These are phyloP conservation scores for Nudaria mundana DNA, from an alignment of 2,888 invertebrate genomes.

Conservation along the genomic window DNA sequence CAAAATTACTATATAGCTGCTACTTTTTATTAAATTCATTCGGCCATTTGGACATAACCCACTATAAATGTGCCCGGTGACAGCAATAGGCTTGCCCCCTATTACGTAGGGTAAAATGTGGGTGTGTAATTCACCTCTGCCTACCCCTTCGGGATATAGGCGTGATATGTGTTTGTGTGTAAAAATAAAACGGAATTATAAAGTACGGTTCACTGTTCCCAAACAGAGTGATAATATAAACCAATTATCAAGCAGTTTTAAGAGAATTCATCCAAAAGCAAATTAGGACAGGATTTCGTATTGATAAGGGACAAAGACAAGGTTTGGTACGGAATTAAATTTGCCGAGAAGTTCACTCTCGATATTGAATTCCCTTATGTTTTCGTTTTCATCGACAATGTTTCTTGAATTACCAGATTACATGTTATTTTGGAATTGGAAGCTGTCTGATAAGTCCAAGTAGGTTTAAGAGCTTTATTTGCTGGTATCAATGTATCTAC, in stretches of 20 bases:
- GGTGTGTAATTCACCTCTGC: too few relatives aligned
- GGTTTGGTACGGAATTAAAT: conserved; percentile 26
- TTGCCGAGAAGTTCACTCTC: conserved; percentile 24
- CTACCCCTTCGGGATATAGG: too few relatives aligned
- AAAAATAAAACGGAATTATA: conserved; percentile 12
- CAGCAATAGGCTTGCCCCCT: too few relatives aligned
- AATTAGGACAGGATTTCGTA: conserved; percentile 20
- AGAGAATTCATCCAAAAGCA: conserved; percentile 19
- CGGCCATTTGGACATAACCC: too few relatives aligned
- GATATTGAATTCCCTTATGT: conserved; percentile 17
- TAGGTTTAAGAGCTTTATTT: neutral
- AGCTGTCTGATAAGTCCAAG: neutral
- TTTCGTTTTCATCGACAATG: conserved; percentile 3
- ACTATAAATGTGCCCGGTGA: too few relatives aligned
- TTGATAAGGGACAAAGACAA: conserved; percentile 23
- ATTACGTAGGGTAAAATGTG: too few relatives aligned
- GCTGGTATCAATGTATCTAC: too few relatives aligned
- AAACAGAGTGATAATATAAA: conserved; percentile 20
- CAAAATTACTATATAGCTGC: too few relatives aligned
- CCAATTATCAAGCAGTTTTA: conserved; percentile 34
- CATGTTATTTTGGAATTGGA: conserved; percentile 3
- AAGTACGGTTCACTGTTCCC: conserved; percentile 8
- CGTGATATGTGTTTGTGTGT: too few relatives aligned
- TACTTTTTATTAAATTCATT: too few relatives aligned
- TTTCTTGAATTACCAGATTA: conserved; percentile 3